Evolutionary conservation across 1,140 invertebrate genomes (phyloP).

Genomic region (Ylistrum balloti): DNA sequence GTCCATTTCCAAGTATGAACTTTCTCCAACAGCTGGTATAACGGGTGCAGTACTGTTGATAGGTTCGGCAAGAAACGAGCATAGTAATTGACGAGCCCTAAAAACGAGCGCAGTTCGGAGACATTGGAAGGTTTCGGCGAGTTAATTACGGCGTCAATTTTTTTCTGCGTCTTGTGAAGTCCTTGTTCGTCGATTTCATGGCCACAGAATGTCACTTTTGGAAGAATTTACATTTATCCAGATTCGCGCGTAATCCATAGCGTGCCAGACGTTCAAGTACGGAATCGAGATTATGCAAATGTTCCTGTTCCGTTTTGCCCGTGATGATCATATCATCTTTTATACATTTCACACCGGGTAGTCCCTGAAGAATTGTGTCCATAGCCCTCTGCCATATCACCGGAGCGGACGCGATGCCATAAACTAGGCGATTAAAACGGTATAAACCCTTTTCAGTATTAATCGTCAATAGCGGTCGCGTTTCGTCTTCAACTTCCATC

Average conservation of each 20-base stretch:
- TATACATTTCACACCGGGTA: constrained; percentile 53
- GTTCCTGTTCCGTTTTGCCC: constrained; percentile 50
- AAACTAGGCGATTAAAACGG: constrained; percentile 41
- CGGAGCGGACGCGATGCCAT: constrained; percentile 79
- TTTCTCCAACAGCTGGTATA: constrained; percentile 60
- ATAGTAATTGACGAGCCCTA: constrained; percentile 65
- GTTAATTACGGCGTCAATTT: constrained; percentile 60
- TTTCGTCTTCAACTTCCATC: constrained; percentile 68
- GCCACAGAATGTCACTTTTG: constrained; percentile 57
- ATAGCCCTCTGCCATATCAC: constrained; percentile 83
- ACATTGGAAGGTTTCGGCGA: constrained; percentile 52
- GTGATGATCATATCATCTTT: constrained; percentile 58
- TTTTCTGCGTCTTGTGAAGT: constrained; percentile 58
- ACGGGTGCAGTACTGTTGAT: constrained; percentile 47
- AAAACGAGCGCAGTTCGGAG: constrained; percentile 56
- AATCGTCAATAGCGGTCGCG: constrained; percentile 60
- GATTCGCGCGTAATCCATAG: constrained; percentile 44
- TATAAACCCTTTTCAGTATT: constrained; percentile 52
- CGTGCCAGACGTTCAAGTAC: constrained; percentile 59
- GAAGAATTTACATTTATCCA: constrained; percentile 62
- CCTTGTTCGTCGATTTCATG: constrained; percentile 59
- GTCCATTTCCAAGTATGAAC: constrained; percentile 58
- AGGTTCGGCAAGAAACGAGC: constrained; percentile 61
- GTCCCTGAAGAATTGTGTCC: constrained; percentile 71
- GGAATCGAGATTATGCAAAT: constrained; percentile 54